Base-by-base conservation (phyloP, 2,113 vertebrate species). In the Beaufortia kweichowensis region DNA sequence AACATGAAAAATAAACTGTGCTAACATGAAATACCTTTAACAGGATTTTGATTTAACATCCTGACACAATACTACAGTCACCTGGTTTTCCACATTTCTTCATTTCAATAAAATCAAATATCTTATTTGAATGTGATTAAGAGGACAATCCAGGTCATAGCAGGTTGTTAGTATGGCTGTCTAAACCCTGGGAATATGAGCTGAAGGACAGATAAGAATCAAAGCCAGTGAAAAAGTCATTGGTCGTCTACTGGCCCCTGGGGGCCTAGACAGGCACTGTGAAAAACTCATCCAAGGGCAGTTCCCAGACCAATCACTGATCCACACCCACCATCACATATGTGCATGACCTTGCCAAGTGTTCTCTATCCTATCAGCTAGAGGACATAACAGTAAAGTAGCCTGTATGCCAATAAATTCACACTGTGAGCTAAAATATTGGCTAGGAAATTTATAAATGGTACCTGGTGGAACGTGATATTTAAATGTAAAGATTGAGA, bases 161-260 rank as follows among this genome's bases (percentile, higher is more conserved):
- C 5, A 14, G 35, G 63, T 35, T 60, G 64, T 80, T 67, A 75
- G 50, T 69, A 78, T 78, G 73, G 83, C 72, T 64, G 80, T 81
- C 70, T 46, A 48, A 85, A 78, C 82, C 81, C 76, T 76, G 81
- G 79, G 80, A 81, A 75, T 46, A 81, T 87, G 69, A 71, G 62
- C 71, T 62, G 64, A 81, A 31, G 46, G 69, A 55, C 75, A 79
- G 88, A 89, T 90, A 88, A 89, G 62, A 77, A 89, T 88, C 88
- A 81, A 26, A 84, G 75, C 86, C 86, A 88, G 87, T 87, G 82
- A 86, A 86, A 85, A 65, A 74, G 48, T 68, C 69, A 77, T 46
- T 76, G 82, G 46, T 56, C 11, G 61, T 69, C 66, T 61, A 56
- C 63, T 26, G 83, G 81, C 87, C 88, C 87, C 90, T 1, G 67